These are phyloP conservation scores for Microplitis deprimator DNA, from an alignment of 2,888 invertebrate species.

Conservation along the genomic window DNA sequence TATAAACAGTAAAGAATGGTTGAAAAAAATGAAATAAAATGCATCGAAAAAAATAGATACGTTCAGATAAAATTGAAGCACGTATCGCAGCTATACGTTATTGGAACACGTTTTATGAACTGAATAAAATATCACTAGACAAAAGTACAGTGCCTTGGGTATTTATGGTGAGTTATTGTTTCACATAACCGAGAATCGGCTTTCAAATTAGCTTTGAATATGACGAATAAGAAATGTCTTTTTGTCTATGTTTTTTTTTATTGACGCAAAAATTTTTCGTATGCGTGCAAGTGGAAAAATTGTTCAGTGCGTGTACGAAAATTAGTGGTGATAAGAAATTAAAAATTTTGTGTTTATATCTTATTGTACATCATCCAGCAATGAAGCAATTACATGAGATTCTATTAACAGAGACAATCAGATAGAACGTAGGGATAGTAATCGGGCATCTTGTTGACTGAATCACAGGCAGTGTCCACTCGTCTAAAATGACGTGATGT, in stretches of 20 bases:
- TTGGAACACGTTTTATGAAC: slow-evolving; percentile 65
- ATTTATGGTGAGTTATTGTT: slow-evolving; percentile 62
- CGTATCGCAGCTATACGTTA: slow-evolving; percentile 63
- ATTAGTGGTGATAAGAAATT: no score
- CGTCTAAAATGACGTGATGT: slow-evolving; percentile 29
- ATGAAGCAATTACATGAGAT: neutral
- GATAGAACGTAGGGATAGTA: slow-evolving; percentile 4
- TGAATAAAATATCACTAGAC: slow-evolving; percentile 64
- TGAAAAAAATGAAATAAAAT: slow-evolving; percentile 33
- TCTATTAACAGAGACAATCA: neutral
- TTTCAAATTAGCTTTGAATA: slow-evolving; percentile 58
- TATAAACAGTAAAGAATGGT: slow-evolving; percentile 19
- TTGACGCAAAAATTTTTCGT: neutral
- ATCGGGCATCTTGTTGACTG: slow-evolving; percentile 21
- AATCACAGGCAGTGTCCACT: slow-evolving; percentile 5
- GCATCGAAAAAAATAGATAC: slow-evolving; percentile 35
- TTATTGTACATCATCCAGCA: no score
- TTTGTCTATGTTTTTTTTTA: neutral
- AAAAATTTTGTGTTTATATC: no score
- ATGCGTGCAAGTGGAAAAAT: neutral
- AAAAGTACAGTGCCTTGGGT: slow-evolving; percentile 58
- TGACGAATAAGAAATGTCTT: slow-evolving; percentile 38
- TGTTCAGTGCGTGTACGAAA: no score
- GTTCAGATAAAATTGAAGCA: slow-evolving; percentile 64
- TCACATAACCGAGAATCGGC: slow-evolving; percentile 60